Evolutionary conservation across 53 echinoderm and acorn worm genomes (phyloP).

Genomic region (Glandiceps talaboti): DNA sequence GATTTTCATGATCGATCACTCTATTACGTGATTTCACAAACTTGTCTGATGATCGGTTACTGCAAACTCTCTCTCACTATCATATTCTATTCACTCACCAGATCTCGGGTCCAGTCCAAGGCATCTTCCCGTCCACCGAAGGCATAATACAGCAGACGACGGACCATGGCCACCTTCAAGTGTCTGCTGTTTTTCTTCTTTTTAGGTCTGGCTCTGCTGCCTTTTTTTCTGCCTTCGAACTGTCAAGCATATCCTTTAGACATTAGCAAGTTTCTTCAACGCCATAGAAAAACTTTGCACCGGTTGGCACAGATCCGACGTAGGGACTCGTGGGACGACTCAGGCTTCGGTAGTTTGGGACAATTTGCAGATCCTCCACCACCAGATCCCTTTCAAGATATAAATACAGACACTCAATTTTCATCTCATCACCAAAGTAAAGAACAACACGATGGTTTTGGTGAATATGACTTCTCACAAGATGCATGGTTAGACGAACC

Average conservation of each 20-base stretch:
- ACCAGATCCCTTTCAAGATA: background rate
- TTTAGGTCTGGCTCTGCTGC: background rate
- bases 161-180: background rate
- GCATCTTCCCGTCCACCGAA: no score
- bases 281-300: background rate
- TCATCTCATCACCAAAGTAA: background rate
- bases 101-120: no score
- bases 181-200: background rate
- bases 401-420: no score
- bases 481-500: background rate
- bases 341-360: background rate
- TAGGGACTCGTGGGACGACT: background rate
- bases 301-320: background rate
- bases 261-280: background rate
- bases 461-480: background rate
- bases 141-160: no score
- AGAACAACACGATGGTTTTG: background rate
- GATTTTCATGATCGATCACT: no score
- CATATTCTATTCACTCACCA: no score
- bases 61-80: no score
- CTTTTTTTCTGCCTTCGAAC: background rate
- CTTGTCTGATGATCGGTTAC: no score
- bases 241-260: background rate
- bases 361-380: background rate
- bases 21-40: no score